Evolutionary conservation across 1,140 invertebrate species (phyloP).

Genomic region (Saxidomus purpurata): DNA sequence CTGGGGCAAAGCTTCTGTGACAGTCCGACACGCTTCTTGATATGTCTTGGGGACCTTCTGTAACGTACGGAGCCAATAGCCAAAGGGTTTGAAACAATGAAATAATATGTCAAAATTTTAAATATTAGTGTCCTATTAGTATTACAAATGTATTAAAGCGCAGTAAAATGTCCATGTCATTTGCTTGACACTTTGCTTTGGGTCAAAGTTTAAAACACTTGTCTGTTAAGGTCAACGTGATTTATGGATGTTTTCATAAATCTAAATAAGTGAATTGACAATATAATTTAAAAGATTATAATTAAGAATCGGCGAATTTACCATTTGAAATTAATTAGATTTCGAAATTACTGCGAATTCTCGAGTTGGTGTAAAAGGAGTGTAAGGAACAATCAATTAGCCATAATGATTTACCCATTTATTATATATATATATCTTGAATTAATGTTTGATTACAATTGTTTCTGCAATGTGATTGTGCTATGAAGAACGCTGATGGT

Average conservation of each 20-base stretch:
- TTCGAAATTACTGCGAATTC: too few relatives aligned
- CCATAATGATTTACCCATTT: too few relatives aligned
- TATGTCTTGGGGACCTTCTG: not conserved
- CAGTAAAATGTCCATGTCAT: slow-evolving; percentile 61
- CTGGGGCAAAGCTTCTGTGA: not conserved
- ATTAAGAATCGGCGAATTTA: too few relatives aligned
- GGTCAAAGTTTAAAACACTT: slow-evolving; percentile 20
- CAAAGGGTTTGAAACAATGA: not conserved
- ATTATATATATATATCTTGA: too few relatives aligned
- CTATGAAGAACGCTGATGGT: too few relatives aligned
- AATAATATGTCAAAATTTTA: slow-evolving; percentile 33
- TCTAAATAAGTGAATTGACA: not conserved
- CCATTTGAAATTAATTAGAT: too few relatives aligned
- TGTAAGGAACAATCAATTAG: too few relatives aligned
- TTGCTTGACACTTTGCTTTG: slow-evolving; percentile 41
- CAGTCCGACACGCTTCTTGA: slow-evolving; percentile 19
- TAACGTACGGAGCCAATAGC: not conserved
- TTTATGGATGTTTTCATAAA: slow-evolving; percentile 17
- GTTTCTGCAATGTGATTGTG: too few relatives aligned
- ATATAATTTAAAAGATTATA: too few relatives aligned
- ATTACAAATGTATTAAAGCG: slow-evolving; percentile 54
- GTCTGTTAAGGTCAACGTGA: not conserved
- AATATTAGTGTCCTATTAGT: slow-evolving; percentile 30
- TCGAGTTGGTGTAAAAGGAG: too few relatives aligned
- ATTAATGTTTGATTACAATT: too few relatives aligned